A percentile compares a stretch with the other conserved stretches of the same genome.
phyloP scores from a whole-genome alignment of 1,140 invertebrate species.

The Drosophila gunungcola region DNA sequence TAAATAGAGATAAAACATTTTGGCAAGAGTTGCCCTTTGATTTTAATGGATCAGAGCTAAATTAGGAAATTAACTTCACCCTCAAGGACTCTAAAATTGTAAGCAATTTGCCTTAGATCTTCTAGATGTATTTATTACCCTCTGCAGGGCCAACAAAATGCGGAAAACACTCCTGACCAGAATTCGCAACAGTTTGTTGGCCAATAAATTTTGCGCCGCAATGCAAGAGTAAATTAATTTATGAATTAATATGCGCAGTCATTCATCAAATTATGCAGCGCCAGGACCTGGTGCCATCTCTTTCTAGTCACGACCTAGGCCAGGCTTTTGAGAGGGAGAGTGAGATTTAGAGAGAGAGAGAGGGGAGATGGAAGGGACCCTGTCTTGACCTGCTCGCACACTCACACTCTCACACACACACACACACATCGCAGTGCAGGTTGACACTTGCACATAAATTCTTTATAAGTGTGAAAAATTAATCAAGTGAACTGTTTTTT shows the following conservation, averaged over 20 bases:
- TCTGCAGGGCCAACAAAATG: neutral
- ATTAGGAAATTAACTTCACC: no score
- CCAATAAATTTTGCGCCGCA: constrained; percentile 61
- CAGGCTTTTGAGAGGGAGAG: constrained; percentile 11
- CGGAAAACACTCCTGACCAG: constrained; percentile 12
- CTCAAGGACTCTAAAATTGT: no score
- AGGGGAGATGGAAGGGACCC: constrained; percentile 7
- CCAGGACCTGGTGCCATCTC: neutral
- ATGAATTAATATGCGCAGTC: constrained; percentile 80
- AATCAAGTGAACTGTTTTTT: constrained; percentile 72
- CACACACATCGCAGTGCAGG: constrained; percentile 59
- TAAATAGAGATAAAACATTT: no score
- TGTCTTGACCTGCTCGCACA: constrained; percentile 70
- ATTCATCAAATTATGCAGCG: constrained; percentile 74
- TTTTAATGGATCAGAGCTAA: no score
- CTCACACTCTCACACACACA: constrained; percentile 3
- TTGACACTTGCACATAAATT: constrained; percentile 81
- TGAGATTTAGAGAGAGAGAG: neutral
- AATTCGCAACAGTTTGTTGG: constrained; percentile 60
- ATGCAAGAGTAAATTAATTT: constrained; percentile 75
- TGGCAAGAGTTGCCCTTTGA: no score
- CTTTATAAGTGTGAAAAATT: constrained; percentile 83
- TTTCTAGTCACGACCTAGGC: constrained; percentile 34
- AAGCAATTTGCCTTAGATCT: no score
- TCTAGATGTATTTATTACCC: neutral